A percentile compares a stretch with the other conserved stretches of the same genome.
Conservation (phyloP, 2,113 vertebrate genomes). For the Rana temporaria region DNA sequence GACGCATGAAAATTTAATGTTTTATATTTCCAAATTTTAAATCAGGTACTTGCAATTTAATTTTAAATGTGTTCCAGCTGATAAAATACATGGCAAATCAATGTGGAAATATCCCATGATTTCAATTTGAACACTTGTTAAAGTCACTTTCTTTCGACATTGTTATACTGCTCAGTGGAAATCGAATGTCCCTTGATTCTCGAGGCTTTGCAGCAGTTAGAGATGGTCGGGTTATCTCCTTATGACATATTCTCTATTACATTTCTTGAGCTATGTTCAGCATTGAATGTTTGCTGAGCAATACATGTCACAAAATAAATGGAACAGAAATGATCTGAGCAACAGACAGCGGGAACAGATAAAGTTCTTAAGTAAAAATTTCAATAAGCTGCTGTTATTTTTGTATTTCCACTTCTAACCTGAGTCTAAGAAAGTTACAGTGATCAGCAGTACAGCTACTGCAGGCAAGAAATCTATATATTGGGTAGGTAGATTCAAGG, state of each 20-base stretch:
- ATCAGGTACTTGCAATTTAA: background rate
- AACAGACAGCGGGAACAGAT: conserved; percentile 27
- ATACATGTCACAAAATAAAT: conserved; percentile 44
- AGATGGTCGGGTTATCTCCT: conserved; percentile 47
- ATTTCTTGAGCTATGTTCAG: conserved; percentile 20
- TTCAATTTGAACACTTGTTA: conserved; percentile 26
- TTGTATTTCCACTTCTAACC: conserved; percentile 19
- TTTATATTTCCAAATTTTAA: conserved; percentile 4
- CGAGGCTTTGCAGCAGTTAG: background rate
- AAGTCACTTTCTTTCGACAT: conserved; percentile 5
- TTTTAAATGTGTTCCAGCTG: conserved; percentile 37
- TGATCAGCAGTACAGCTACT: background rate
- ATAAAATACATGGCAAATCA: conserved; percentile 29
- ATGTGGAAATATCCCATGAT: conserved; percentile 16
- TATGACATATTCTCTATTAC: conserved; percentile 25
- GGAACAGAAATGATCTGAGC: conserved; percentile 48
- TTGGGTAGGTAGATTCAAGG: background rate
- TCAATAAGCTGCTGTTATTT: conserved; percentile 23
- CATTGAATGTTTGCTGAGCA: conserved; percentile 40
- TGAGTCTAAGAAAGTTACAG: conserved; percentile 3
- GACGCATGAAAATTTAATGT: conserved; percentile 22
- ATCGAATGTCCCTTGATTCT: background rate
- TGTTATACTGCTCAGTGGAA: conserved; percentile 4
- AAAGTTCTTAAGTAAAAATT: conserved; percentile 46
- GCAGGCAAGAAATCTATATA: conserved; percentile 22